Conservation (phyloP, 1,140 invertebrate genomes). For the Drosophila bocqueti region DNA sequence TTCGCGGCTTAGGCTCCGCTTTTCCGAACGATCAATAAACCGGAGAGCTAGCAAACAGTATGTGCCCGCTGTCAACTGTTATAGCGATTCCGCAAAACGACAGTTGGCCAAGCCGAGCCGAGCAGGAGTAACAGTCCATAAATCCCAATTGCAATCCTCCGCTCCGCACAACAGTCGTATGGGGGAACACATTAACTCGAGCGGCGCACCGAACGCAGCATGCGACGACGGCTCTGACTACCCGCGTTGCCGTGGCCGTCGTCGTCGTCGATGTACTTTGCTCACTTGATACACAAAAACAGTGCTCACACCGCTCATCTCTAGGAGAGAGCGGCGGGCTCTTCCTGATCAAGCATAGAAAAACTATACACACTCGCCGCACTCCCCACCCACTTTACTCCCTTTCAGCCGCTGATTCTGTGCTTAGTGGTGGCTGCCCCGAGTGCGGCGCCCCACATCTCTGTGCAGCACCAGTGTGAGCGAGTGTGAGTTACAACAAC, state of each 20-base stretch:
- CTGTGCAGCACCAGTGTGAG: constrained; percentile 32
- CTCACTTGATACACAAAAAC: constrained; percentile 63
- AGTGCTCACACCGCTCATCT: constrained; percentile 47
- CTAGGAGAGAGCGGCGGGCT: constrained; percentile 38
- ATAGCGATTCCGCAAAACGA: constrained; percentile 6
- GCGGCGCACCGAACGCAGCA: constrained; percentile 42
- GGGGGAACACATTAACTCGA: constrained; percentile 9
- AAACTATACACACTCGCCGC: constrained; percentile 26
- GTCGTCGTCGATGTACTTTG: constrained; percentile 50
- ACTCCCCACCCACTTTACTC: constrained; percentile 55
- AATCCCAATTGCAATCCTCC: constrained; percentile 10
- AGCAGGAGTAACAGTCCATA: constrained; percentile 17
- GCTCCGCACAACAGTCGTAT: not conserved
- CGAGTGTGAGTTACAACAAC: constrained; percentile 68
- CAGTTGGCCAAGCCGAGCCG: constrained; percentile 3
- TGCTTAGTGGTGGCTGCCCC: constrained; percentile 49
- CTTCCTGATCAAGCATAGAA: constrained; percentile 53
- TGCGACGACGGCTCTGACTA: constrained; percentile 39
- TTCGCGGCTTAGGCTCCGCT: constrained; percentile 53
- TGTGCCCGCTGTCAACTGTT: constrained; percentile 6
- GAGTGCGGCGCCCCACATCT: constrained; percentile 70
- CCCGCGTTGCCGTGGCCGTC: constrained; percentile 9
- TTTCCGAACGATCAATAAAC: constrained; percentile 46
- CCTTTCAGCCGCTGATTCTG: constrained; percentile 46
- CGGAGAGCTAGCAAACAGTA: constrained; percentile 9